Percentiles rank a stretch among this genome's conserved stretches.
Conservation (phyloP, 1,140 invertebrate genomes). For the Ceratosolen fusciceps region DNA sequence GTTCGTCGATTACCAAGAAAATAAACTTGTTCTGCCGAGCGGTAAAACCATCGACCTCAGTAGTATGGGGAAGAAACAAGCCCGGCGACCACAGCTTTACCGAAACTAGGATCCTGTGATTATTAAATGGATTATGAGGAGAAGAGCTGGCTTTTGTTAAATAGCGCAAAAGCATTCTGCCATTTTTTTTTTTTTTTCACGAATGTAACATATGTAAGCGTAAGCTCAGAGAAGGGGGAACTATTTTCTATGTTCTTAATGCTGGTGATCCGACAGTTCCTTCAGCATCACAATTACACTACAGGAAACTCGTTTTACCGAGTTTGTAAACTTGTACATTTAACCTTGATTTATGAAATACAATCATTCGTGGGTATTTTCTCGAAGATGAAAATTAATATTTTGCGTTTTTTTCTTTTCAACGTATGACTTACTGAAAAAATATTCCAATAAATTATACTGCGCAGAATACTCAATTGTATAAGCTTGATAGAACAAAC, state of each 20-base stretch:
- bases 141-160: neutral
- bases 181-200: neutral
- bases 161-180: neutral
- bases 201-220: neutral
- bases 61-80: conserved; percentile 79
- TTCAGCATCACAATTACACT: neutral
- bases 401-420: neutral
- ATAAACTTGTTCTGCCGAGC: conserved; percentile 79
- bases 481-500: neutral
- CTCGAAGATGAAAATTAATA: neutral
- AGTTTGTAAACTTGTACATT: neutral
- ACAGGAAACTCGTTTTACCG: neutral
- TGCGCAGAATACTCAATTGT: neutral
- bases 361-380: neutral
- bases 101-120: conserved; percentile 53
- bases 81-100: conserved; percentile 73
- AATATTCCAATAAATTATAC: too few species aligned
- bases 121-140: neutral
- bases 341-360: neutral
- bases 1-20: conserved; percentile 81
- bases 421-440: too few species aligned
- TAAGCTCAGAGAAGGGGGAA: neutral
- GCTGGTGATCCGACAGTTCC: neutral
- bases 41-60: conserved; percentile 79
- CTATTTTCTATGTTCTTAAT: neutral